Evolutionary conservation across 2,797 vertebrate species (phyloP), one percentile per base, ranked within the genome.

Genomic region (Oryzias dopingdopingensis): DNA sequence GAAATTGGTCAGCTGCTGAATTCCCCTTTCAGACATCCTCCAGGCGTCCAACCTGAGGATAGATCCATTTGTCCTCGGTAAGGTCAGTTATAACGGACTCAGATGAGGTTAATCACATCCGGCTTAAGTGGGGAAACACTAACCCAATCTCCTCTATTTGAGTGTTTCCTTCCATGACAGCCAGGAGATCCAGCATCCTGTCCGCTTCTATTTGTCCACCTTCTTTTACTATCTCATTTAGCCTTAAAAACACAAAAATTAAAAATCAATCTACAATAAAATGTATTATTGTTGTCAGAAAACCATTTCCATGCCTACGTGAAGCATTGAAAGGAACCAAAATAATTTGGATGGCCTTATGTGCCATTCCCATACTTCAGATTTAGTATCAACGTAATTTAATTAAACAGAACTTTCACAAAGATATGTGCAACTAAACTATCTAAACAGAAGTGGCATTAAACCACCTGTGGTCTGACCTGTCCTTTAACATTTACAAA

Each of bases 1-100:
- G 47, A 86, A 24, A 63, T 67, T 74, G 15, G 83, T 87, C 44
- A 98, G 79, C 66, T 80, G 74, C 54, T 82, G 74, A 58, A 89
- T 64, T 16, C 92, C 94, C 14, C 12, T 4, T 8, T 93, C 88
- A 64, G 86, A 82, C 45, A 95, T 91, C 67, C 82, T 75, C 80
- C 92, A 94, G 72, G 86, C 76, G 16, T 88, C 91, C 81, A 98
- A 81, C 72, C 96, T 98, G 87, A 53, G 16, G 20, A 23, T 52
- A 24, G 45, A 48, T 10, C 41, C 16, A 54, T 40, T 23, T 1
- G 51, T 49, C 23, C 20, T 22, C 17, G 22, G 12, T 20, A 14
- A 56, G 17, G 29, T 42, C 20, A 45, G 6, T 6, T 5, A 13
- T 29, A 5, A n/a, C 37, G 6, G 2, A 22, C 6, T 24, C 20